Percentiles rank a stretch among this genome's conserved stretches.
Conservation (phyloP, 2,888 invertebrate species). For the Oscheius myriophilus region DNA sequence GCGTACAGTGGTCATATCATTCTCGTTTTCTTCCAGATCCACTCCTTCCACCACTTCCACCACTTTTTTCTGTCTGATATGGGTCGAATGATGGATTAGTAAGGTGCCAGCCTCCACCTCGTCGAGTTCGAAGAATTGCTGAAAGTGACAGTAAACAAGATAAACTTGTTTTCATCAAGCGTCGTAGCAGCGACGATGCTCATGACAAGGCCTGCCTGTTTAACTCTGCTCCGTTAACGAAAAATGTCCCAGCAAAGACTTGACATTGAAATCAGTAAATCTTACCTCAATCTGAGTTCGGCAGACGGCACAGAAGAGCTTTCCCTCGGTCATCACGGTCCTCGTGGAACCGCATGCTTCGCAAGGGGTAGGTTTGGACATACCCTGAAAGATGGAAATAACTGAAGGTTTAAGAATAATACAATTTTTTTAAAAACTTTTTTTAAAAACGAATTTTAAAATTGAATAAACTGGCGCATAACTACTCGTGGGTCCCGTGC, state of each 20-base stretch:
- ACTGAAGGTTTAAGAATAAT: not conserved
- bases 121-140: slow-evolving; percentile 23
- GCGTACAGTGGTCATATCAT: not conserved
- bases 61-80: not conserved
- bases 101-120: not conserved
- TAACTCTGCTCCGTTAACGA: too few relatives aligned
- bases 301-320: slow-evolving; percentile 16
- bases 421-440: not conserved
- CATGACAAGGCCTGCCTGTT: too few relatives aligned
- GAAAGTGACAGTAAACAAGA: not conserved
- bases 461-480: too few relatives aligned
- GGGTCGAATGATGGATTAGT: not conserved
- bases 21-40: not conserved
- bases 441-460: not conserved
- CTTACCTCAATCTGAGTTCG: slow-evolving; percentile 20
- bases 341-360: slow-evolving; percentile 7
- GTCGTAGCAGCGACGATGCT: too few relatives aligned
- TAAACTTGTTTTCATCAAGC: too few relatives aligned
- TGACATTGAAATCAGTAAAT: not conserved
- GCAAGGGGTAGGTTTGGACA: slow-evolving; percentile 19
- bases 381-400: not conserved
- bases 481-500: too few relatives aligned
- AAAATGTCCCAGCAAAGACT: too few relatives aligned
- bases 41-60: not conserved
- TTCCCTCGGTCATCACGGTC: slow-evolving; percentile 7